Percentiles rank a stretch among this genome's conserved stretches.
phyloP scores from a whole-genome alignment of 92 coral and sea anemone species.

The Chrysogorgia sp. region DNA sequence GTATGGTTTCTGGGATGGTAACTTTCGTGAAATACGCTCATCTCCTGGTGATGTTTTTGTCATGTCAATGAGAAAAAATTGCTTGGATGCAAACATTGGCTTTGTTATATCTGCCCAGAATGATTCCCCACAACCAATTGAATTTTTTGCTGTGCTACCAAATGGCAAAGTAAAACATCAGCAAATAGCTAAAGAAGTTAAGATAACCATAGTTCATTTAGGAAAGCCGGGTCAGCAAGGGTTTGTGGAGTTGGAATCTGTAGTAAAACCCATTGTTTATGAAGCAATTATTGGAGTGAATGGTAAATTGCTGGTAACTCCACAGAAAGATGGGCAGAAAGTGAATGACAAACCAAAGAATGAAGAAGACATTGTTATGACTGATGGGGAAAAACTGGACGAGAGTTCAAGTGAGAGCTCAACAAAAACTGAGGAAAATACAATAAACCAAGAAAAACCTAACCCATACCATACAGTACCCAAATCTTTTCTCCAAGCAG shows the following conservation, averaged over 20 bases:
- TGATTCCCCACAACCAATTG: constrained; percentile 9
- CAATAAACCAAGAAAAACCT: background rate
- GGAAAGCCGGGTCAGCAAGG: constrained; percentile 5
- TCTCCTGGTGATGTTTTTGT: constrained; percentile 22
- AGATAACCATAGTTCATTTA: constrained; percentile 1
- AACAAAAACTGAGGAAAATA: background rate
- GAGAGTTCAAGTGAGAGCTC: background rate
- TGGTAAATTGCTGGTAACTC: background rate
- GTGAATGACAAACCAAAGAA: background rate
- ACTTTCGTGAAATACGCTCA: constrained; percentile 17
- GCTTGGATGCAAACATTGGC: background rate
- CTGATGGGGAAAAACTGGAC: background rate
- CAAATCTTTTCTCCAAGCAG: background rate
- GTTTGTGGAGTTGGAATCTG: background rate
- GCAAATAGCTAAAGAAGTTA: background rate
- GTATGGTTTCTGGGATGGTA: constrained; percentile 22
- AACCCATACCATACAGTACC: constrained; percentile 10
- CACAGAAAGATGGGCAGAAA: constrained; percentile 15
- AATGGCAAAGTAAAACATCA: constrained; percentile 26
- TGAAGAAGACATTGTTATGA: background rate
- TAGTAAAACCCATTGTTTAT: background rate
- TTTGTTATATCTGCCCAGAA: constrained; percentile 4
- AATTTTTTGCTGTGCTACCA: constrained; percentile 23
- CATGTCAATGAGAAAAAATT: constrained; percentile 1
- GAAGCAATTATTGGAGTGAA: background rate